phyloP scores from a whole-genome alignment of 1,140 invertebrate species.

The Plutomurus gul region DNA sequence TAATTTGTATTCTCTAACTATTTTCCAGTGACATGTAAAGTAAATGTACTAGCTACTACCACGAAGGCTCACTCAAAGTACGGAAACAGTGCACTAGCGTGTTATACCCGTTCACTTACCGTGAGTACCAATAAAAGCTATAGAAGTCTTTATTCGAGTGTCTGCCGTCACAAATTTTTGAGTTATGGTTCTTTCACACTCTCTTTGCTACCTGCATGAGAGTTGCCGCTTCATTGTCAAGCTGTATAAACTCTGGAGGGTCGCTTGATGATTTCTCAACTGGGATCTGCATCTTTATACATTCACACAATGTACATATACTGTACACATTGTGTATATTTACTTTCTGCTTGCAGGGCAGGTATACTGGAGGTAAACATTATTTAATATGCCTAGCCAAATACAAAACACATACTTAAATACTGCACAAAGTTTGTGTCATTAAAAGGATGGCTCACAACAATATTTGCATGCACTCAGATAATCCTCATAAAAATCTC shows the following conservation, averaged over 20 bases:
- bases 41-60: background rate
- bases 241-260: background rate
- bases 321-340: too few species aligned
- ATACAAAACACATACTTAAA: too few species aligned
- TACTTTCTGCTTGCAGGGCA: too few species aligned
- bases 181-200: background rate
- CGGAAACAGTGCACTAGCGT: background rate
- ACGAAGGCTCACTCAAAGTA: background rate
- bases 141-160: background rate
- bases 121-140: background rate
- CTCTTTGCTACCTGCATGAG: background rate
- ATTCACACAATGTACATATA: too few species aligned
- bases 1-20: background rate
- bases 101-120: background rate
- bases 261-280: background rate
- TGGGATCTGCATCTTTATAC: background rate
- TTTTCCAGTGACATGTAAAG: background rate
- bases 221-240: background rate
- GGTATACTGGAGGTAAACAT: too few species aligned
- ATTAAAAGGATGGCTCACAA: too few species aligned
- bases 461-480: too few species aligned
- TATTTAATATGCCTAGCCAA: too few species aligned
- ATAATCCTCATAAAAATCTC: too few species aligned
- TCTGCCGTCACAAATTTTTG: constrained; percentile 5
- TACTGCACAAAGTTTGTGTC: too few species aligned